Conservation (phyloP, 2,888 invertebrate species). For the Drosophila greeni region DNA sequence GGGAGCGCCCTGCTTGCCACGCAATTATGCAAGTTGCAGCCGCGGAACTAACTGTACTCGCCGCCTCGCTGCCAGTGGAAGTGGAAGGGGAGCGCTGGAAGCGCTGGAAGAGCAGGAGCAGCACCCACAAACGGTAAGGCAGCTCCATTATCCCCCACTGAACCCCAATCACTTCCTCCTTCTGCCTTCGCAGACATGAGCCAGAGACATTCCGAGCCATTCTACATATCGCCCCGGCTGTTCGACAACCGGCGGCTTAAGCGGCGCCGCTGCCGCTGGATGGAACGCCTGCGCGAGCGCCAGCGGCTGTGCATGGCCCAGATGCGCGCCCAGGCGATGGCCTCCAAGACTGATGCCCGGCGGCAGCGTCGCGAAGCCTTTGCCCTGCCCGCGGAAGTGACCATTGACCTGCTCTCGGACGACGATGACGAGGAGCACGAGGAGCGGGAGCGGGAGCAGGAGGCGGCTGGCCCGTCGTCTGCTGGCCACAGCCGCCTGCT, state of each 20-base stretch:
- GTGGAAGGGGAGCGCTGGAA: constrained; percentile 7
- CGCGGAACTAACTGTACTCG: constrained; percentile 64
- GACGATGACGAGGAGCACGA: constrained; percentile 57
- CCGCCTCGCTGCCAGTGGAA: constrained; percentile 19
- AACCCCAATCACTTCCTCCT: too few species aligned
- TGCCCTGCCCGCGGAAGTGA: constrained; percentile 65
- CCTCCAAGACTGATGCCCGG: constrained; percentile 53
- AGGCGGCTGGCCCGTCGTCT: constrained; percentile 11
- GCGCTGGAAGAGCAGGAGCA: constrained; percentile 4
- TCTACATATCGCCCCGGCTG: constrained; percentile 73
- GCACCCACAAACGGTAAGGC: constrained; percentile 19
- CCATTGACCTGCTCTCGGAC: constrained; percentile 75
- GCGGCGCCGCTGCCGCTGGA: constrained; percentile 65
- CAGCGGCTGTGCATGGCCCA: constrained; percentile 43
- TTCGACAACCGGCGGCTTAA: constrained; percentile 76
- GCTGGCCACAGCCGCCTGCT: constrained; percentile 44
- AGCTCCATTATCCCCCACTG: too few species aligned
- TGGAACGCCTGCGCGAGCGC: constrained; percentile 55
- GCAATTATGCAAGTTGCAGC: constrained; percentile 71
- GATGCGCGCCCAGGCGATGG: constrained; percentile 28
- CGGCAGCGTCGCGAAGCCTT: constrained; percentile 51
- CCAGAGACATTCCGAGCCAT: constrained; percentile 76
- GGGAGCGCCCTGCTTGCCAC: constrained; percentile 28
- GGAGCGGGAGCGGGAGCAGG: too few species aligned
- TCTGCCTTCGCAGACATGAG: constrained; percentile 46